phyloP scores from a whole-genome alignment of 2,888 invertebrate genomes.

The Chirona hameri region DNA sequence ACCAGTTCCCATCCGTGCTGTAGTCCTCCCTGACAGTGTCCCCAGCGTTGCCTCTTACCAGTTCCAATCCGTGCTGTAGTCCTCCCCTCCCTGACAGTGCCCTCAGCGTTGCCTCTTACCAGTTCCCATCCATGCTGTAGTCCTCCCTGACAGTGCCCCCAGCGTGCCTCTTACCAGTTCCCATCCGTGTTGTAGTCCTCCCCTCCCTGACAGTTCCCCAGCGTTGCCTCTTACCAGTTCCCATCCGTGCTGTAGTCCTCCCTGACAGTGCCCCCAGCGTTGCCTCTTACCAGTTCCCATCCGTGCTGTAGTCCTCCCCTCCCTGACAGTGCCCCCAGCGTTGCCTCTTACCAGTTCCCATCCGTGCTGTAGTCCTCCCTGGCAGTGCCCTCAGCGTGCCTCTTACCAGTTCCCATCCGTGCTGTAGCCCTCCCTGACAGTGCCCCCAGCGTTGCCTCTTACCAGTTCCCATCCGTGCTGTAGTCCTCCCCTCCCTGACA shows the following conservation, averaged over 20 bases:
- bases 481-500: conserved; percentile 48
- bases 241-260: conserved; percentile 47
- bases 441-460: too few relatives aligned
- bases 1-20: conserved; percentile 43
- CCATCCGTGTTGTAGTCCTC: conserved; percentile 46
- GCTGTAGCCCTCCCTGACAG: conserved; percentile 48
- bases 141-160: conserved; percentile 50
- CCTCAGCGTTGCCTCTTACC: too few relatives aligned
- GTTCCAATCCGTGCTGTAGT: conserved; percentile 45
- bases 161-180: conserved; percentile 36
- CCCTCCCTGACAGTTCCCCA: conserved; percentile 50
- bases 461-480: conserved; percentile 43
- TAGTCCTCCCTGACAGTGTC: conserved; percentile 49
- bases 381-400: conserved; percentile 49
- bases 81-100: conserved; percentile 49
- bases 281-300: conserved; percentile 42
- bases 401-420: conserved; percentile 42
- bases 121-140: conserved; percentile 45
- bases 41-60: too few relatives aligned
- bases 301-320: conserved; percentile 46
- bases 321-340: conserved; percentile 49
- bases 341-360: conserved; percentile 46
- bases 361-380: conserved; percentile 47
- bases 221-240: conserved; percentile 36
- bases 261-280: conserved; percentile 49